Base-by-base conservation (phyloP, 1,140 invertebrate genomes). In the Sesamia nonagrioides region DNA sequence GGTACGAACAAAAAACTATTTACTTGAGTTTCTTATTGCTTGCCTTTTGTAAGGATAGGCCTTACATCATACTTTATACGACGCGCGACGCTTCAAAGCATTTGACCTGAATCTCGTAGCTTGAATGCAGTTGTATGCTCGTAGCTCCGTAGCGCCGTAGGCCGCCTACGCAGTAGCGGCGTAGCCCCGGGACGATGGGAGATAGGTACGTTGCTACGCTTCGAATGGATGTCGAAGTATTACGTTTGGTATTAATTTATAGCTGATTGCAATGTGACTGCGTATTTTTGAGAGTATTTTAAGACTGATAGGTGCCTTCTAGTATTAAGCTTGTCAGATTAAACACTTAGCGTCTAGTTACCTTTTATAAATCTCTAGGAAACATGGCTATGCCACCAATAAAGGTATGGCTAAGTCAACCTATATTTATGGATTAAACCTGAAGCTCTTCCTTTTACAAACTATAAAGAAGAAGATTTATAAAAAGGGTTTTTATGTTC, bases 61-160 rank as follows among this genome's bases (percentile, higher is more conserved):
- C 60, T n/a, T 50, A 35, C 15, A 27, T 1, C 27, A n/a, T 48
- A 8, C 40, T 21, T 8, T 4, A 15, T 35, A 37, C 37, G 60
- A 40, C 52, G 18, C 33, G 27, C 18, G 33, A 56, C 52, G 18
- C 33, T 13, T 35, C 69, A 27, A 56, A 72, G 54, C 40, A 45
- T 40, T 8, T 60, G 72, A 74, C 72, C 72, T 48, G 33, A 74
- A 74, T 74, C 40, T 58, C 40, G 33, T 27, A 33, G 54, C 37
- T 21, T 74, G 72, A 60, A 45, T 74, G 52, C 54, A 61, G 56
- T 74, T 60, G 54, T 48, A 45, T 17, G 40, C 18, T 61, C 71
- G 54, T 58, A 58, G 54, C 54, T 7, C 11, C 37, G 71, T 58
- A 58, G 54, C 54, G 54, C 71, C 71, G 54, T 58, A 74, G 52